These are phyloP conservation scores for Limnephilus lunatus DNA, from an alignment of 2,888 invertebrate species.

Conservation along the genomic window DNA sequence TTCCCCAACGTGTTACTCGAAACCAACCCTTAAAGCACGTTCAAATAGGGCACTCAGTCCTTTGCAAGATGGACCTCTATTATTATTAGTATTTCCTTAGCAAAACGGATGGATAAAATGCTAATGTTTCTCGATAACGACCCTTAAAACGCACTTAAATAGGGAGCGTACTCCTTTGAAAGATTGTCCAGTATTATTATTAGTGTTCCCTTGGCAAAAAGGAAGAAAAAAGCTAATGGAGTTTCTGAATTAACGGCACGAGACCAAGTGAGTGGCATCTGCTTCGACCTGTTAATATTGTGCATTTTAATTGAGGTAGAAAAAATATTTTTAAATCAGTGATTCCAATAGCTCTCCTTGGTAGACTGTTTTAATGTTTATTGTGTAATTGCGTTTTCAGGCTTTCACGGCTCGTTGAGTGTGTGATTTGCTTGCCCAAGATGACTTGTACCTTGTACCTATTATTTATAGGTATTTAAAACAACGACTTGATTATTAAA, in stretches of 20 bases:
- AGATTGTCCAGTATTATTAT: neutral
- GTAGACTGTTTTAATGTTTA: neutral
- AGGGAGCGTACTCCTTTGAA: neutral
- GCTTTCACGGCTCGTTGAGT: neutral
- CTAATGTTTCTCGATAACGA: neutral
- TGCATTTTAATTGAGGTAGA: neutral
- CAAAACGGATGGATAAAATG: constrained; percentile 38
- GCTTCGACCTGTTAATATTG: constrained; percentile 6
- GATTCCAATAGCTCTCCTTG: constrained; percentile 11
- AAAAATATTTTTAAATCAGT: constrained; percentile 24
- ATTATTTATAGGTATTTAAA: too few relatives aligned
- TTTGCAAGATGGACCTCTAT: neutral
- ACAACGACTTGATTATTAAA: too few relatives aligned
- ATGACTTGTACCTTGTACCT: neutral
- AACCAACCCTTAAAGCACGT: neutral
- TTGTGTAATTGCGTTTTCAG: neutral
- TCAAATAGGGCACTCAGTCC: neutral
- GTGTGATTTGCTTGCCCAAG: neutral
- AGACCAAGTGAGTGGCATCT: constrained; percentile 48
- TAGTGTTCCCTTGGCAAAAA: constrained; percentile 31
- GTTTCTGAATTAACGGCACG: constrained; percentile 62
- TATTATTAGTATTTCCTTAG: neutral
- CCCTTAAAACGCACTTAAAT: neutral
- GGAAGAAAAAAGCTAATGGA: constrained; percentile 52
- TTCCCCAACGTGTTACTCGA: neutral